phyloP scores from a whole-genome alignment of 1,140 invertebrate genomes.

The Apis cerana region DNA sequence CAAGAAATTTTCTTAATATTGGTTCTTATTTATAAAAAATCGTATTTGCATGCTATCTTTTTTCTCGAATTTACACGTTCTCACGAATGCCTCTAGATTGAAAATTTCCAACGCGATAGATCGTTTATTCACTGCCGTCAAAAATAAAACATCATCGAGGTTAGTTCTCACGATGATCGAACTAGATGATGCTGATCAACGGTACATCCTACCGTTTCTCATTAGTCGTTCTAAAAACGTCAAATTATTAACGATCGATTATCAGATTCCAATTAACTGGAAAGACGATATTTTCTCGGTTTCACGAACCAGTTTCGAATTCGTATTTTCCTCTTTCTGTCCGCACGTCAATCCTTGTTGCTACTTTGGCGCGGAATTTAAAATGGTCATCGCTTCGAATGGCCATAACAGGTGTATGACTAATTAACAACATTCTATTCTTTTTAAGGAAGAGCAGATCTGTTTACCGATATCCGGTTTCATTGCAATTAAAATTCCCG shows the following conservation, averaged over 20 bases:
- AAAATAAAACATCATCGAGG: not conserved
- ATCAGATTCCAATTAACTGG: not conserved
- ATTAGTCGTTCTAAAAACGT: conserved; percentile 7
- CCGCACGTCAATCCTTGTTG: not conserved
- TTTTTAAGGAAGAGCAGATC: not conserved
- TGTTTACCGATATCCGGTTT: not conserved
- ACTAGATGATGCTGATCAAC: too few relatives aligned
- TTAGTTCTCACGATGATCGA: not conserved
- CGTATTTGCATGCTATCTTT: too few relatives aligned
- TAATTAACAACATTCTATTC: conserved; percentile 18
- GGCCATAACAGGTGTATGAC: conserved; percentile 25
- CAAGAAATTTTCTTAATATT: too few relatives aligned
- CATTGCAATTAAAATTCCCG: conserved; percentile 18
- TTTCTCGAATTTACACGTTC: too few relatives aligned
- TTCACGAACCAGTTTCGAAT: conserved; percentile 13
- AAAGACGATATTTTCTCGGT: not conserved
- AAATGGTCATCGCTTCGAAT: not conserved
- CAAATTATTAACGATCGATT: conserved; percentile 9
- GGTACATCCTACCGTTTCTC: not conserved
- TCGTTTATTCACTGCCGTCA: conserved; percentile 7
- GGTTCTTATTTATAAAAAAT: too few relatives aligned
- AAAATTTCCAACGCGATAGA: not conserved
- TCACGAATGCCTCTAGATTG: too few relatives aligned
- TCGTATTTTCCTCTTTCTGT: not conserved
- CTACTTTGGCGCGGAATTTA: conserved; percentile 4